Evolutionary conservation across 2,888 invertebrate species (phyloP).

Genomic region (Glaucopsyche alexis): DNA sequence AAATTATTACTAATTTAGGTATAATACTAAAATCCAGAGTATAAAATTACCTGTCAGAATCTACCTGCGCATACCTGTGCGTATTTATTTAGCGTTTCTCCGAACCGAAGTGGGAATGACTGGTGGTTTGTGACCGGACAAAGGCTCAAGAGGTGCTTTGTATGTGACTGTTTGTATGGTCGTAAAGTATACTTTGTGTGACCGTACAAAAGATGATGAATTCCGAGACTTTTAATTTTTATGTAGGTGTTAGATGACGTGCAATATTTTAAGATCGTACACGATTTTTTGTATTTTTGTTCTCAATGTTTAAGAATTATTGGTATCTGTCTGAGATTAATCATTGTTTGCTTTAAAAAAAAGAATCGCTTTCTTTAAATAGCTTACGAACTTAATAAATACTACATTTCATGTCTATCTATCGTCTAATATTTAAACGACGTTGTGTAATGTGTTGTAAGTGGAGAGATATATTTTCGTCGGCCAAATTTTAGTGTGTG

Average conservation of each 20-base stretch:
- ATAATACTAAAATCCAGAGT: not conserved
- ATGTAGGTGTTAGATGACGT: conserved; percentile 31
- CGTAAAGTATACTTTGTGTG: conserved; percentile 30
- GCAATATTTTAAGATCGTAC: conserved; percentile 6
- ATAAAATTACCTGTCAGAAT: conserved; percentile 24
- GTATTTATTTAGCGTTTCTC: conserved; percentile 35
- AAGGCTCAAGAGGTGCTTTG: conserved; percentile 26
- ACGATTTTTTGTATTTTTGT: not conserved
- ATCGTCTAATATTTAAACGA: too few relatives aligned
- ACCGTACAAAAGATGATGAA: conserved; percentile 35
- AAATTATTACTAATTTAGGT: not conserved
- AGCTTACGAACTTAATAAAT: too few relatives aligned
- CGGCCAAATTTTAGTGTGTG: too few relatives aligned
- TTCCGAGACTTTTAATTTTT: conserved; percentile 33
- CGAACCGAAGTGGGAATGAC: conserved; percentile 36
- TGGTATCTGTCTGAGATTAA: too few relatives aligned
- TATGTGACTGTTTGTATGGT: conserved; percentile 20
- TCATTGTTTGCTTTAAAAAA: too few relatives aligned
- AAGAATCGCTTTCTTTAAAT: too few relatives aligned
- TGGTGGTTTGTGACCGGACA: conserved; percentile 35
- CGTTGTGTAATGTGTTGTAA: too few relatives aligned
- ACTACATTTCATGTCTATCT: too few relatives aligned
- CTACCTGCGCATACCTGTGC: conserved; percentile 39
- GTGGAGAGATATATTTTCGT: too few relatives aligned
- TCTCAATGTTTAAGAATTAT: not conserved